Conservation (phyloP, 2,797 vertebrate species). For the Hoplostethus mediterraneus region DNA sequence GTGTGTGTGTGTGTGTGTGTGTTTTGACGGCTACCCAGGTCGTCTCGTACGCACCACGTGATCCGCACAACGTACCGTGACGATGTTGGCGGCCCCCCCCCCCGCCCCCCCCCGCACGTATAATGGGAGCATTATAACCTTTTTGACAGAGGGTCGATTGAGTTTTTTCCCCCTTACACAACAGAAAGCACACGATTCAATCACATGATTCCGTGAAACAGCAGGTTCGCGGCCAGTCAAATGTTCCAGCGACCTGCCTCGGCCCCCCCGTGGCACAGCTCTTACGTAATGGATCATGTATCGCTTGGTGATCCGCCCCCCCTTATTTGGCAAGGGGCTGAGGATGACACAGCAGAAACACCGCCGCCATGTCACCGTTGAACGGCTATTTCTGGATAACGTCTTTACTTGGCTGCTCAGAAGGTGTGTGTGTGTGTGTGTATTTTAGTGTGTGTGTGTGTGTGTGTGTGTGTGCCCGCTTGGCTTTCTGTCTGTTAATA, state of each 20-base stretch:
- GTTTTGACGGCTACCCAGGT: not conserved
- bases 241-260: conserved; percentile 35
- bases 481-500: conserved; percentile 30
- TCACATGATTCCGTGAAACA: conserved; percentile 25
- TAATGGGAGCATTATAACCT: conserved; percentile 17
- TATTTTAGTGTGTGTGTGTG: not conserved
- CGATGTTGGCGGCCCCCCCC: too few species aligned
- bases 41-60: conserved; percentile 22
- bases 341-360: conserved; percentile 64
- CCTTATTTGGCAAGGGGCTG: conserved; percentile 58
- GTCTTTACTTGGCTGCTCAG: conserved; percentile 36
- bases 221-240: conserved; percentile 34
- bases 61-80: conserved; percentile 13
- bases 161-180: conserved; percentile 20
- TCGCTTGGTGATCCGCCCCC: conserved; percentile 43
- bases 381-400: conserved; percentile 60
- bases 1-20: not conserved
- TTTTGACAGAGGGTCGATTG: not conserved
- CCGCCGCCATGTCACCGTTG: conserved; percentile 13
- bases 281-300: conserved; percentile 66
- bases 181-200: conserved; percentile 28
- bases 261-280: conserved; percentile 9
- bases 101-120: not conserved
- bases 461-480: conserved; percentile 4
- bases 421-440: conserved; percentile 15